These are phyloP conservation scores for Oreochromis tanganicae DNA, from an alignment of 2,113 vertebrate species.

Conservation along the genomic window DNA sequence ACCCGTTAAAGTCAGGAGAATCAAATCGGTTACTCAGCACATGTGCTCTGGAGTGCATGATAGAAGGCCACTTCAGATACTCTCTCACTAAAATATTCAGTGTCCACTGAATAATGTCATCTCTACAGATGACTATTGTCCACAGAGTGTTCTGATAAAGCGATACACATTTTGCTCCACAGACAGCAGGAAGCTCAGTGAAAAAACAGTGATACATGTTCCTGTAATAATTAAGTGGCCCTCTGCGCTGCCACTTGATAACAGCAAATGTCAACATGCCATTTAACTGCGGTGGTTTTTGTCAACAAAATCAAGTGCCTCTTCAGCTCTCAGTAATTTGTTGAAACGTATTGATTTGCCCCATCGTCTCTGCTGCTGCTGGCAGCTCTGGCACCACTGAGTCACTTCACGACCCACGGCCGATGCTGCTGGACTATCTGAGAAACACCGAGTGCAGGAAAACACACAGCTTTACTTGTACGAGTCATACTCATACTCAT, in stretches of 20 bases:
- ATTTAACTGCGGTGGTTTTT: background rate
- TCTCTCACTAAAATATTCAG: background rate
- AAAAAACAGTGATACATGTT: background rate
- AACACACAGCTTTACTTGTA: conserved; percentile 10
- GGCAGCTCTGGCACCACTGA: background rate
- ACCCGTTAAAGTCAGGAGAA: background rate
- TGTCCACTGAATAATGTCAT: background rate
- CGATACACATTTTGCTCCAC: background rate
- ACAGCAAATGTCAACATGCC: background rate
- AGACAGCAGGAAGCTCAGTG: background rate
- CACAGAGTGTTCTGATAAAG: background rate
- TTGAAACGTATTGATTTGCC: background rate
- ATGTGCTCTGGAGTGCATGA: background rate
- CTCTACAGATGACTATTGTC: background rate
- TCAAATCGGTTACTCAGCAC: background rate
- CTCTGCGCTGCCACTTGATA: background rate
- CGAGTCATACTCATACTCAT: conserved; percentile 1
- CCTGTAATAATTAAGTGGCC: background rate
- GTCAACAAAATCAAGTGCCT: background rate
- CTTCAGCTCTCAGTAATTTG: background rate
- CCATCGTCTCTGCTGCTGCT: background rate
- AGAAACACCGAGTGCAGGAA: background rate
- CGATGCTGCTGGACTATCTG: background rate
- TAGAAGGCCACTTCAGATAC: background rate
- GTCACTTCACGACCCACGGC: background rate